Evolutionary conservation across 2,888 invertebrate genomes (phyloP), one percentile per base, ranked within the genome.

Genomic region (Clitarchus hookeri): DNA sequence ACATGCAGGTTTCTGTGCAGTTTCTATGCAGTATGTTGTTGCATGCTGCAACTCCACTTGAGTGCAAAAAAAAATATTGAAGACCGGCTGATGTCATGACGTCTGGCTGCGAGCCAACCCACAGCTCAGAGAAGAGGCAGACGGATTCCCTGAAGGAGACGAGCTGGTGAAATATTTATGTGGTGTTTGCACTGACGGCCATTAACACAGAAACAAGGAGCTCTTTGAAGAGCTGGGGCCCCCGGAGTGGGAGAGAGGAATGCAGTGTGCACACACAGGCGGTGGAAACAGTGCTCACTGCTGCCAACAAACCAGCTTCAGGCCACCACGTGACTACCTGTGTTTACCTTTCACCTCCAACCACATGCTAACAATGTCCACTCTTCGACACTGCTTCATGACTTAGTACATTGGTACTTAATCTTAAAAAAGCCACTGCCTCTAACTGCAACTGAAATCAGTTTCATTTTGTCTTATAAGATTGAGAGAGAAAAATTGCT

Each of bases 161-260:
- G 65, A 65, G 65, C 65, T 65, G 65, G 65, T 65, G 65, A 65
- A 65, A 65, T 65, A n/a, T 65, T 65, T 65, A 65, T n/a, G 65
- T 6, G n/a, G 65, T n/a, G 65, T 65, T 65, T 65, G 65, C 65
- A 65, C 13, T 19, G 65, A 23, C 65, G 65, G 65, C 65, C 65
- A 65, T 65, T 0, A 65, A n/a, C 65, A 65, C 23, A 6, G 65
- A 65, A n/a, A 65, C 65, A 65, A 65, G 23, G 65, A 65, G 65
- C 65, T 65, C 65, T 65, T 65, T 65, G 65, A 65, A 19, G 16
- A 19, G 13, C 65, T 0, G 19, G 23, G 65, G 8, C 16, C 23
- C 11, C 23, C 65, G 65, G 65, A 65, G 65, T 11, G 65, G 65
- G 65, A 19, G 65, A 65, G 23, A 65, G 65, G 65, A 65, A 65